Evolutionary conservation across 2,797 vertebrate genomes (phyloP).

Genomic region (Cichlasoma orientale): DNA sequence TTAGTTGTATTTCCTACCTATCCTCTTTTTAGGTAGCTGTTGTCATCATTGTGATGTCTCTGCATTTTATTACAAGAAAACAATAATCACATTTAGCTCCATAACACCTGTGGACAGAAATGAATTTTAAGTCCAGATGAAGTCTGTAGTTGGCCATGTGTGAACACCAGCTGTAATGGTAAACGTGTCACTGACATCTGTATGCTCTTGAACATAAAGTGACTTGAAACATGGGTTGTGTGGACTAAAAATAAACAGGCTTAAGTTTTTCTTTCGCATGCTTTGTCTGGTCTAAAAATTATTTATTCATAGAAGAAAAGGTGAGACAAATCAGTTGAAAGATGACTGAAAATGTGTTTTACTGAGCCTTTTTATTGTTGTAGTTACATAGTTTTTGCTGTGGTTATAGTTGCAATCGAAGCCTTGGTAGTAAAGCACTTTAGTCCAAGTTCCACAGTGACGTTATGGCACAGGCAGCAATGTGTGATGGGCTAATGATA

Average conservation of each 20-base stretch:
- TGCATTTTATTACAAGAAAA: conserved; percentile 77
- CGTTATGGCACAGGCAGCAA: conserved; percentile 78
- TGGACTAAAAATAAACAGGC: conserved; percentile 79
- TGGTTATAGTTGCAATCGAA: conserved; percentile 76
- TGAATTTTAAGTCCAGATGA: conserved; percentile 67
- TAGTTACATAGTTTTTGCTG: conserved; percentile 81
- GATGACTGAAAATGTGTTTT: conserved; percentile 48
- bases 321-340: neutral
- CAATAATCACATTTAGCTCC: conserved; percentile 76
- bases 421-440: conserved; percentile 76
- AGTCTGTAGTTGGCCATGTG: conserved; percentile 62
- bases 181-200: conserved; percentile 61
- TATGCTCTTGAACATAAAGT: conserved; percentile 69
- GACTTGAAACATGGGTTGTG: conserved; percentile 79
- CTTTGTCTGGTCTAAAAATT: neutral
- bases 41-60: conserved; percentile 73
- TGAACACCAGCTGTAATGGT: conserved; percentile 61
- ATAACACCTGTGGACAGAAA: conserved; percentile 69
- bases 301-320: neutral
- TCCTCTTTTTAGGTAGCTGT: conserved; percentile 68
- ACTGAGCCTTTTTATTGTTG: conserved; percentile 87
- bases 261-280: conserved; percentile 54
- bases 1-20: conserved; percentile 65
- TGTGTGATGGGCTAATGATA: conserved; percentile 57
- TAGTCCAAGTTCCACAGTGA: conserved; percentile 72